Evolutionary conservation across 2,888 invertebrate genomes (phyloP).

Genomic region (Phlogophora meticulosa): DNA sequence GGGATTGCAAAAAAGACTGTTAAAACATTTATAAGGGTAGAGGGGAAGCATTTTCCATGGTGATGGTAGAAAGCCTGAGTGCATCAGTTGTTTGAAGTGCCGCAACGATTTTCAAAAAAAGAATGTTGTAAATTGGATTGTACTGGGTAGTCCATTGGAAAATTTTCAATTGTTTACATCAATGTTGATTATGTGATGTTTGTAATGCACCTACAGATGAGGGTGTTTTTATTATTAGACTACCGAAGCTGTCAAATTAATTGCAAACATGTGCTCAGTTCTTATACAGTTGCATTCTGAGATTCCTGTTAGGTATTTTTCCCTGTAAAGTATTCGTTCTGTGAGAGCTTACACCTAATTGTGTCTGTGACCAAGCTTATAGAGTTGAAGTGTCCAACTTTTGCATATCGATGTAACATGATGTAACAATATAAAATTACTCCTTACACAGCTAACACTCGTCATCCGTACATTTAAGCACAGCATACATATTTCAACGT

Average conservation of each 20-base stretch:
- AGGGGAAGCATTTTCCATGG: slow-evolving; percentile 37
- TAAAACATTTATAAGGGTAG: slow-evolving; percentile 50
- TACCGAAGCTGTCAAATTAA: too few species aligned
- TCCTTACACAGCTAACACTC: slow-evolving; percentile 32
- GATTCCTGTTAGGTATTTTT: too few species aligned
- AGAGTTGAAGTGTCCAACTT: too few species aligned
- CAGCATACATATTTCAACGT: slow-evolving; percentile 52
- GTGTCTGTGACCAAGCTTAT: not conserved
- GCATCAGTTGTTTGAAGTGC: slow-evolving; percentile 59
- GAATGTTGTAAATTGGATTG: slow-evolving; percentile 46
- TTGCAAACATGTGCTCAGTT: too few species aligned
- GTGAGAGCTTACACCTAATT: too few species aligned
- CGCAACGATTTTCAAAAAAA: slow-evolving; percentile 55
- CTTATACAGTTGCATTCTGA: too few species aligned
- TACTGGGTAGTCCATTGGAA: slow-evolving; percentile 11
- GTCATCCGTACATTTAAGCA: slow-evolving; percentile 21
- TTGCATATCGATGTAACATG: too few species aligned
- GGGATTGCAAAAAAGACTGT: slow-evolving; percentile 41
- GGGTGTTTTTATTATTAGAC: not conserved
- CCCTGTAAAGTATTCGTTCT: too few species aligned
- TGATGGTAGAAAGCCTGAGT: slow-evolving; percentile 35
- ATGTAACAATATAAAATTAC: not conserved
- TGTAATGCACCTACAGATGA: not conserved
- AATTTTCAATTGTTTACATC: not conserved
- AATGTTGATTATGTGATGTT: not conserved